These are phyloP conservation scores for Amphiura filiformis DNA, from an alignment of 35 echinoderm and acorn worm species.

Conservation along the genomic window DNA sequence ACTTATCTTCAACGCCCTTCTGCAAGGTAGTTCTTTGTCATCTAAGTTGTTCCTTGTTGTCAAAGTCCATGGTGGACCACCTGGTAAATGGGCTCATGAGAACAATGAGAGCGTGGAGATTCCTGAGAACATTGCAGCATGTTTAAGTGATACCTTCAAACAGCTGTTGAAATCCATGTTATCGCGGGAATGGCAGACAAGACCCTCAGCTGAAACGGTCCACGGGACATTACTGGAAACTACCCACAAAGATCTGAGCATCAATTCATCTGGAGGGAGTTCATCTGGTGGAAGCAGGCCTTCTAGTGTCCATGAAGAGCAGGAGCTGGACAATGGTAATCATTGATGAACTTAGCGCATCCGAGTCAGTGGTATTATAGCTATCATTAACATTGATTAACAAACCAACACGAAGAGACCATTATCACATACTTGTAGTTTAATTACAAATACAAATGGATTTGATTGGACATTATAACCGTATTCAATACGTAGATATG, in stretches of 20 bases:
- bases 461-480: no score
- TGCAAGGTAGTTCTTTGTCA: conserved; percentile 2
- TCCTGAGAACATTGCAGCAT: neutral
- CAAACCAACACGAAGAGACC: no score
- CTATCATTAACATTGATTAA: no score
- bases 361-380: no score
- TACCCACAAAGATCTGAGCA: neutral
- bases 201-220: neutral
- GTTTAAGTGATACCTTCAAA: neutral
- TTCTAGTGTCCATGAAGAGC: no score
- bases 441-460: no score
- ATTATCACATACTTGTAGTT: no score
- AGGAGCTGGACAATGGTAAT: no score
- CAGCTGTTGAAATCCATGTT: neutral
- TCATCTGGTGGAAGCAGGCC: no score
- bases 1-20: neutral
- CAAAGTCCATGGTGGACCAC: neutral
- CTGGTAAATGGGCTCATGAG: neutral
- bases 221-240: neutral
- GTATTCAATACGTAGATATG: no score
- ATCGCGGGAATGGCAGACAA: neutral
- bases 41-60: neutral
- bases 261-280: neutral
- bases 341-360: no score
- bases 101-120: neutral